Evolutionary conservation across 1,140 invertebrate species (phyloP).

Genomic region (Mya arenaria): DNA sequence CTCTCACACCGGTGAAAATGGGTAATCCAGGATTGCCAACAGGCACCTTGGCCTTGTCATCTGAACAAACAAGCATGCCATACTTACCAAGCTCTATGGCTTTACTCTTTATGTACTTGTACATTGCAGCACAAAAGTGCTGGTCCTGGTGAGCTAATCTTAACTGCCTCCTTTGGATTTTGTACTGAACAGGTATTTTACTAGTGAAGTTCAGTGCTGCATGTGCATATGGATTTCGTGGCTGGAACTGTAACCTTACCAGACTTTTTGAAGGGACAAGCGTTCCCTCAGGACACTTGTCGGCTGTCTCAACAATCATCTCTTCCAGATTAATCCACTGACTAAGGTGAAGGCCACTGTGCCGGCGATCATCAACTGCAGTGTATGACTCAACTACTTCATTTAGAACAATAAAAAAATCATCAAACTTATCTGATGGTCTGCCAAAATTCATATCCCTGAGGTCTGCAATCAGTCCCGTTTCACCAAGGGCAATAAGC

Average conservation of each 20-base stretch:
- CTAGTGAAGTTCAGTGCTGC: conserved; percentile 33
- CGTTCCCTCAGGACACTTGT: conserved; percentile 4
- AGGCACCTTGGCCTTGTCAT: conserved; percentile 53
- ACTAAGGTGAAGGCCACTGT: conserved; percentile 21
- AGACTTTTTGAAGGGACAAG: conserved; percentile 6
- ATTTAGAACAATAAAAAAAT: conserved; percentile 45
- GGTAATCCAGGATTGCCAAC: background rate
- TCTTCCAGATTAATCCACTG: conserved; percentile 9
- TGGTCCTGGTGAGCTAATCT: conserved; percentile 40
- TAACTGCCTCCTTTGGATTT: conserved; percentile 50
- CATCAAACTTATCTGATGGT: conserved; percentile 54
- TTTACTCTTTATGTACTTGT: conserved; percentile 9
- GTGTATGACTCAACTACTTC: conserved; percentile 27
- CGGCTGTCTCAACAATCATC: background rate
- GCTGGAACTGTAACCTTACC: conserved; percentile 20
- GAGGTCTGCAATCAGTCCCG: conserved; percentile 50
- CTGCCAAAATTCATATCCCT: conserved; percentile 48
- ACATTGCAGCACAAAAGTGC: conserved; percentile 40
- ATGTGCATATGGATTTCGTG: conserved; percentile 39
- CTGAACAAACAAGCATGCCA: conserved; percentile 28
- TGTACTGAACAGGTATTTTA: conserved; percentile 29
- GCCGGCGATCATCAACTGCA: conserved; percentile 52
- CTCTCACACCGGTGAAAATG: conserved; percentile 5
- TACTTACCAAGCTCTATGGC: conserved; percentile 11
- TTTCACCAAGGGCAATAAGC: conserved; percentile 39